phyloP scores from a whole-genome alignment of 1,140 invertebrate genomes.

The Temnothorax longispinosus region DNA sequence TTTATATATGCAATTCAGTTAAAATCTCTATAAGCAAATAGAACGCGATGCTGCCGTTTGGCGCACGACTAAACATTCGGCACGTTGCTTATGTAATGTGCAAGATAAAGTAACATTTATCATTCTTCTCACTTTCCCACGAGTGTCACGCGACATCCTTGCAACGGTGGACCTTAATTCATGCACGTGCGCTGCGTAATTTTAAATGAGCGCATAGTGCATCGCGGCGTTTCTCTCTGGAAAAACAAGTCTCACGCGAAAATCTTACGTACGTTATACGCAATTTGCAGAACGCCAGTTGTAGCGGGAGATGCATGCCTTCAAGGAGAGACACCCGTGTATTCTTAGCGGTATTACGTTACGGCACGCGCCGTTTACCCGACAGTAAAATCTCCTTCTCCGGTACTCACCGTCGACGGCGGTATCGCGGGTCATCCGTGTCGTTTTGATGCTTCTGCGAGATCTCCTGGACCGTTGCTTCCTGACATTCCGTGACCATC shows the following conservation, averaged over 20 bases:
- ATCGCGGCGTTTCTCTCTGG: no score
- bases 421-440: not conserved
- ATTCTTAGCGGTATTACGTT: constrained; percentile 41
- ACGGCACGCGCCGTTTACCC: constrained; percentile 11
- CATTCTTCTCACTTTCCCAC: not conserved
- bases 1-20: not conserved
- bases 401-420: constrained; percentile 49
- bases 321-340: constrained; percentile 24
- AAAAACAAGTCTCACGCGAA: constrained; percentile 3
- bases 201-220: constrained; percentile 14
- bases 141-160: not conserved
- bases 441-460: constrained; percentile 58
- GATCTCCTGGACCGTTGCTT: constrained; percentile 71
- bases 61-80: not conserved
- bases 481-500: constrained; percentile 66
- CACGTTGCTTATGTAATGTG: not conserved
- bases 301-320: constrained; percentile 11
- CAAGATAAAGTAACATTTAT: not conserved
- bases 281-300: constrained; percentile 36
- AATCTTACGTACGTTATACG: constrained; percentile 21
- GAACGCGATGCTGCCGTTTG: not conserved
- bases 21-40: not conserved
- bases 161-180: not conserved
- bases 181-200: not conserved
- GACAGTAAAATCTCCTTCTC: constrained; percentile 20